A percentile compares a stretch with the other conserved stretches of the same genome.
These are phyloP conservation scores for Gobio occitaniae DNA, from an alignment of 2,797 vertebrate species.

Conservation along the genomic window DNA sequence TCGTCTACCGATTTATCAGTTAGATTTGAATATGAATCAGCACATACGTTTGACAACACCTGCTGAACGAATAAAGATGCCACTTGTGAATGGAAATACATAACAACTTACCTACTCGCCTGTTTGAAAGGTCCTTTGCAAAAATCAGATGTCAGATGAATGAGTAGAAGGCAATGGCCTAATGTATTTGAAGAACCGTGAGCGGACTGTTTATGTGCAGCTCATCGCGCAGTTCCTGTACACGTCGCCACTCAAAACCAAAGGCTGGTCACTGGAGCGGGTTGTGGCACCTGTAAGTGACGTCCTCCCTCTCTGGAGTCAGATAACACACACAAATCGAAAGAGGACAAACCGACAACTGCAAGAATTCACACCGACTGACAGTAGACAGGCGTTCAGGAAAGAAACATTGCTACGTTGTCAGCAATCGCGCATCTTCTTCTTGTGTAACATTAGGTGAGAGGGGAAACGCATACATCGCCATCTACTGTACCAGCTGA, in stretches of 20 bases:
- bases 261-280: not conserved
- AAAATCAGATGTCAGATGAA: slow-evolving; percentile 7
- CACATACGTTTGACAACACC: not conserved
- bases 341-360: not conserved
- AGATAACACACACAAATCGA: not conserved
- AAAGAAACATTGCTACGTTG: slow-evolving; percentile 30
- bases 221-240: slow-evolving; percentile 67
- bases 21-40: not conserved
- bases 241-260: slow-evolving; percentile 69
- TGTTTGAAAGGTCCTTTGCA: not conserved
- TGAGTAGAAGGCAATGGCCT: slow-evolving; percentile 13
- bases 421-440: slow-evolving; percentile 20
- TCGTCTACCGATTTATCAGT: not conserved
- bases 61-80: not conserved
- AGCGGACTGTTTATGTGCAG: slow-evolving; percentile 15
- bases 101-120: not conserved
- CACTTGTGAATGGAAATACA: not conserved
- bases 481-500: slow-evolving; percentile 22
- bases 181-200: not conserved
- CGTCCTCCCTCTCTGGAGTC: not conserved
- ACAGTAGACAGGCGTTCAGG: slow-evolving; percentile 12
- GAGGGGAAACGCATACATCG: not conserved
- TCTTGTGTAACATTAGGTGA: not conserved
- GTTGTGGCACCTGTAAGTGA: not conserved
- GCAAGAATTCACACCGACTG: not conserved